A percentile compares a stretch with the other conserved stretches of the same genome.
These are phyloP conservation scores for Phymorhynchus buccinoides DNA, from an alignment of 1,140 invertebrate species.

Conservation along the genomic window DNA sequence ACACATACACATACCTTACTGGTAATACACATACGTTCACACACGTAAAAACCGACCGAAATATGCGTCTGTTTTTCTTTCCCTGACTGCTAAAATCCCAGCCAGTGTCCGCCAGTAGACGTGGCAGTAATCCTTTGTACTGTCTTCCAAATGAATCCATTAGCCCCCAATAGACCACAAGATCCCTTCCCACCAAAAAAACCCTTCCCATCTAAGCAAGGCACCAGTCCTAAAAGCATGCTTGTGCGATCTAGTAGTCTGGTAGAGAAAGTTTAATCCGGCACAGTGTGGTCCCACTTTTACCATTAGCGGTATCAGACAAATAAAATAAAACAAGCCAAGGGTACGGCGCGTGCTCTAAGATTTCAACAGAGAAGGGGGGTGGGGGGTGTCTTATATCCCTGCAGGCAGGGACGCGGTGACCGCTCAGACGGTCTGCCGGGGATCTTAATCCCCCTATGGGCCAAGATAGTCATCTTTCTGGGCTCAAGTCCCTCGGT, in stretches of 20 bases:
- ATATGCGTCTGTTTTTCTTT: background rate
- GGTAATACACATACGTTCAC: background rate
- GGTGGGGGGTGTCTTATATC: background rate
- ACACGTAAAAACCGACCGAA: background rate
- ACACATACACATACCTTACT: too few species aligned
- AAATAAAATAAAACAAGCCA: too few species aligned
- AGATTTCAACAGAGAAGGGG: too few species aligned
- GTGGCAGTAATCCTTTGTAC: background rate
- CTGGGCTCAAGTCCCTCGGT: too few species aligned
- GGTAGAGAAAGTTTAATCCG: background rate
- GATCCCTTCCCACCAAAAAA: background rate
- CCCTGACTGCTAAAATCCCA: background rate
- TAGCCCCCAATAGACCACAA: background rate
- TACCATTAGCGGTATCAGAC: too few species aligned
- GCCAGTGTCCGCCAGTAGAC: background rate
- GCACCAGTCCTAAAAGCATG: background rate
- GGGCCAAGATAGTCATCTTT: background rate
- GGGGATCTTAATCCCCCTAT: background rate
- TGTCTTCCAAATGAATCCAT: background rate
- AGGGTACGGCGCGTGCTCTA: too few species aligned
- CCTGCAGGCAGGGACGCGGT: background rate
- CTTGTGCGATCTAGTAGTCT: background rate
- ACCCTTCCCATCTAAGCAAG: background rate
- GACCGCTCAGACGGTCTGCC: background rate
- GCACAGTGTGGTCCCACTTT: background rate